Evolutionary conservation across 2,888 invertebrate species (phyloP), one percentile per base, ranked within the genome.

Genomic region (Steinernema hermaphroditum): DNA sequence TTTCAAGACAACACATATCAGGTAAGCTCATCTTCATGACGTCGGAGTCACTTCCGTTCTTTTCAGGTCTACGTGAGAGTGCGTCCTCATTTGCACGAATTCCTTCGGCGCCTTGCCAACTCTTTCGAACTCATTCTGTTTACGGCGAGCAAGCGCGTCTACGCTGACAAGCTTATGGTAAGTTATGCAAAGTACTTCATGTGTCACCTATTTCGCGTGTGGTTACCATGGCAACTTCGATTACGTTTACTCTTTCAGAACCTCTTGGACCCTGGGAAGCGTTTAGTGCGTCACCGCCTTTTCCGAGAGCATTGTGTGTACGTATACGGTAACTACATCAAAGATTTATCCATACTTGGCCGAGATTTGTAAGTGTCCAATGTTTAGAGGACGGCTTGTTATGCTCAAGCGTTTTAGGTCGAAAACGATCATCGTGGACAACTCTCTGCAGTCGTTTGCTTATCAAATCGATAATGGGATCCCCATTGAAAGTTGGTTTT

Each of bases 401-500:
- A n/a, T n/a, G n/a, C n/a, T n/a, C n/a, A n/a, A n/a, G n/a, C n/a
- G n/a, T n/a, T n/a, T n/a, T n/a, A n/a, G n/a, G n/a, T 91, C 93
- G 27, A 93, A 92, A 88, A 93, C 93, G 44, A 91, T 93, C 81
- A 93, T 93, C 80, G 91, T 93, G 78, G 93, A 93, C 88, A 93
- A 93, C 89, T 93, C 93, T 72, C 93, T 93, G 16, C 93, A 96
- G 77, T 84, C 95, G 14, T 96, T 96, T 88, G 95, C 95, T 75
- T 93, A 93, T 88, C 93, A 93, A 89, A 49, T 69, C 16, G 94
- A 94, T 88, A 96, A 96, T 88, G 96, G 96, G 32, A 95, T 96
- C 80, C 96, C 96, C 0, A 96, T 96, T 81, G 94, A 94, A 89
- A 94, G 94, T 88, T 96, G 96, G 96, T 96, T 95, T 88, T 92